These are phyloP conservation scores for Diarsia mendica DNA, from an alignment of 2,888 invertebrate genomes.

Conservation along the genomic window DNA sequence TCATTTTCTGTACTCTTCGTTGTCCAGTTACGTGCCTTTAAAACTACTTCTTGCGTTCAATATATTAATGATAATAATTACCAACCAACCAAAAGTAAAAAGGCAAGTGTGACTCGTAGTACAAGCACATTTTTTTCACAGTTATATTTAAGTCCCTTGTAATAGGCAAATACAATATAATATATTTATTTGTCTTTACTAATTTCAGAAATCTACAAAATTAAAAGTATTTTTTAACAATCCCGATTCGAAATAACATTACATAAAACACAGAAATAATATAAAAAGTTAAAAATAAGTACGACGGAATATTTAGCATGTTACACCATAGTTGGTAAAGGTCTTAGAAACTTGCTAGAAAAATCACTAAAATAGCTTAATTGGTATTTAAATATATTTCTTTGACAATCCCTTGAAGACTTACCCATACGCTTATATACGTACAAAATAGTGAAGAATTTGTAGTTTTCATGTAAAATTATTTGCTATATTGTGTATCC, in stretches of 20 bases:
- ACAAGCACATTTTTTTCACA: not conserved
- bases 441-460: slow-evolving; percentile 77
- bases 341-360: slow-evolving; percentile 62
- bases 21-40: not conserved
- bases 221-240: not conserved
- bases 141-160: not conserved
- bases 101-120: not conserved
- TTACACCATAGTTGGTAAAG: slow-evolving; percentile 41
- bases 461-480: slow-evolving; percentile 63
- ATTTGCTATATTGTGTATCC: slow-evolving; percentile 68
- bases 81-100: not conserved
- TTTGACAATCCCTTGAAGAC: slow-evolving; percentile 67
- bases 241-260: slow-evolving; percentile 4
- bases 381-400: slow-evolving; percentile 56
- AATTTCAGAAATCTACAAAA: slow-evolving; percentile 2
- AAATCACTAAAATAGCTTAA: slow-evolving; percentile 61
- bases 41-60: not conserved
- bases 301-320: not conserved
- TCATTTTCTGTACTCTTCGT: not conserved
- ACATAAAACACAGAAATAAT: slow-evolving; percentile 6
- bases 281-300: not conserved
- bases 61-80: not conserved
- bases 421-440: slow-evolving; percentile 81
- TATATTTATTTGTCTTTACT: not conserved
- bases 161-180: not conserved